Evolutionary conservation across 2,888 invertebrate species (phyloP), one percentile per base, ranked within the genome.

Genomic region (Apodemia duryi): DNA sequence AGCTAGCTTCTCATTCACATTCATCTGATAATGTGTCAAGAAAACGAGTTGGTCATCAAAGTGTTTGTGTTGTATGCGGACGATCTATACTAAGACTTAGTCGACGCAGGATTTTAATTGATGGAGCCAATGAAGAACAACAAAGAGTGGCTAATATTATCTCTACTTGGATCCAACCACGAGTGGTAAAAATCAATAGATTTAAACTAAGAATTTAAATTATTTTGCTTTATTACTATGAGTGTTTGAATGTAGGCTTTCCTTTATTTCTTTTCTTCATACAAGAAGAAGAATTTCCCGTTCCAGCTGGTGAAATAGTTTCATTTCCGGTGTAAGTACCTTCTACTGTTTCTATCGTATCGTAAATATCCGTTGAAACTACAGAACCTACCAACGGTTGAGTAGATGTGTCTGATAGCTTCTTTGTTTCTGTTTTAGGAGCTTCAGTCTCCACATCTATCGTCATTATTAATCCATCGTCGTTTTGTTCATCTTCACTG

Each of bases 381-480:
- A 70, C 74, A 0, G 80, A 79, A 69, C 83, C 82, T 0, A 77
- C 80, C 46, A 85, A 69, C 0, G 82, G 82, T 7, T 74, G 73
- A 0, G 86, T 88, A 0, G 88, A 85, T 2, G 77, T 74, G 60
- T 86, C 81, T 0, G 88, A 89, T 9, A 81, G 67, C 2, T 79
- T 74, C 28, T 82, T 82, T 0, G 78, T 75, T 32, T 83, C 83
- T 1, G 81, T 81, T 65, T 80, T 86, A 0, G 83, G 79, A 70
- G 77, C 83, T 3, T 75, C 77, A 1, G 72, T 74, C 41, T 84
- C 86, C 0, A 86, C 82, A 65, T 88, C 88, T 68, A 91, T 91
- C 0, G 86, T 87, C 88, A 91, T 88, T 0, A 83, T 75, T 1
- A 91, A 68, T 1, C 91, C 90, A 61, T 74, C 72, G 38, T 85